phyloP scores from a whole-genome alignment of 2,797 vertebrate genomes.

The Trachops cirrhosus region DNA sequence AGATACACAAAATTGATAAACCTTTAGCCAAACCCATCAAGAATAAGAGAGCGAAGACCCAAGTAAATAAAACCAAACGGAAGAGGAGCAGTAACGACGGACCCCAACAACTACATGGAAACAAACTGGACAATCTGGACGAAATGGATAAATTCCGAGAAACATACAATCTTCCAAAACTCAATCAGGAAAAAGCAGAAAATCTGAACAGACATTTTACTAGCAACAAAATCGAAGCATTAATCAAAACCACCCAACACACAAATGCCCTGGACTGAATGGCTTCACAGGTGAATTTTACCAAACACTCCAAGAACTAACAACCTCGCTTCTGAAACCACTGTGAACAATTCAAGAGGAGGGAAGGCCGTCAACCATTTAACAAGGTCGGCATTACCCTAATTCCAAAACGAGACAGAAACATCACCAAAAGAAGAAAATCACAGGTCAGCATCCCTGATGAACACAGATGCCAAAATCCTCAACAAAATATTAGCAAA shows the following conservation, averaged over 20 bases:
- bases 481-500: neutral
- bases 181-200: neutral
- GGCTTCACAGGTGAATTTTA: neutral
- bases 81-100: neutral
- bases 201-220: neutral
- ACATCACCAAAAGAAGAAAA: neutral
- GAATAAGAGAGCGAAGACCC: neutral
- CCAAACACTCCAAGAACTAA: neutral
- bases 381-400: neutral
- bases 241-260: neutral
- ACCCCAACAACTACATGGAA: neutral
- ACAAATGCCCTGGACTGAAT: neutral
- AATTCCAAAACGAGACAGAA: neutral
- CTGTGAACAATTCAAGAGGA: neutral
- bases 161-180: neutral
- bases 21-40: neutral
- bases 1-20: neutral
- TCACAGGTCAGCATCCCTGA: neutral
- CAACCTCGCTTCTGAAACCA: neutral
- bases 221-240: neutral
- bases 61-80: neutral
- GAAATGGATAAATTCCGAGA: neutral
- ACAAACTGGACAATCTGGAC: neutral
- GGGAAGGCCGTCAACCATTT: neutral
- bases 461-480: neutral